These are phyloP conservation scores for Arizona elegans DNA, from an alignment of 2,113 vertebrate genomes.

Conservation along the genomic window DNA sequence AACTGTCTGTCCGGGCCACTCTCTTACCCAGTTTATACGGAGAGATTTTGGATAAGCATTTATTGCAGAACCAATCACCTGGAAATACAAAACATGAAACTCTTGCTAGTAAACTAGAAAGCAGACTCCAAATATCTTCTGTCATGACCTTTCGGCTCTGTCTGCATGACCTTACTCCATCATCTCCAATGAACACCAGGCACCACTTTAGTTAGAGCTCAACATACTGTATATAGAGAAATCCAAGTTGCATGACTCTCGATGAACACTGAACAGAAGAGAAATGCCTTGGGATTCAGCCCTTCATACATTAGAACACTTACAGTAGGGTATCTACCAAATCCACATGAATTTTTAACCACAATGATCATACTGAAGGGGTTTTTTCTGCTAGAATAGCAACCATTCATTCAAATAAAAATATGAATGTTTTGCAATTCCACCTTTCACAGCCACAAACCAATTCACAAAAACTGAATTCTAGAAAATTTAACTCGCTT, in stretches of 20 bases:
- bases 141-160: not conserved
- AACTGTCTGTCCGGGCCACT: constrained; percentile 88
- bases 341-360: not conserved
- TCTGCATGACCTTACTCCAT: not conserved
- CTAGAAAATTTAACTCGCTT: not conserved
- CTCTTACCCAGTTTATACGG: constrained; percentile 80
- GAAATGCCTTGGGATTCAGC: not conserved
- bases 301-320: not conserved
- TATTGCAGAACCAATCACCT: constrained; percentile 81
- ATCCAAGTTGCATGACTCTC: not conserved
- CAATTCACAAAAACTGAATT: not conserved
- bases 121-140: not conserved
- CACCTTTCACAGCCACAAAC: not conserved
- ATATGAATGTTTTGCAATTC: not conserved
- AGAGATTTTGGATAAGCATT: constrained; percentile 72
- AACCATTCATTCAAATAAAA: not conserved
- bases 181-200: not conserved
- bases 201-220: not conserved
- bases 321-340: not conserved
- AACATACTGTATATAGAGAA: not conserved
- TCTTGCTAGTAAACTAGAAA: not conserved
- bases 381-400: not conserved
- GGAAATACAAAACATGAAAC: not conserved
- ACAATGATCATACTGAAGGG: not conserved
- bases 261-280: not conserved